These are phyloP conservation scores for Amblyraja radiata DNA, from an alignment of 2,797 vertebrate species.

Conservation along the genomic window DNA sequence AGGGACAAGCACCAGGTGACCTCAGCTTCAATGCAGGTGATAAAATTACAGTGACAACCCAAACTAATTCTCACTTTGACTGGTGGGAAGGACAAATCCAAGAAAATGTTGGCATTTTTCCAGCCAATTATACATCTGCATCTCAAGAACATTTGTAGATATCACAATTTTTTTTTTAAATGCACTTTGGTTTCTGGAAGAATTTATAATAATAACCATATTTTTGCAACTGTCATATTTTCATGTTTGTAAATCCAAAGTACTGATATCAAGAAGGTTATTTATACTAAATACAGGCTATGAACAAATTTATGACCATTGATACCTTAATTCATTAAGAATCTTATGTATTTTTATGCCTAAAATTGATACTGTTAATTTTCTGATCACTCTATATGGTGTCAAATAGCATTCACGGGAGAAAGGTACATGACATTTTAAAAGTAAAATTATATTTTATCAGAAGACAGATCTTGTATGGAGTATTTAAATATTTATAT, in stretches of 20 bases:
- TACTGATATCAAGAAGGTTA: background rate
- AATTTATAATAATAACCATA: background rate
- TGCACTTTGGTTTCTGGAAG: background rate
- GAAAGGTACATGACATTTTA: background rate
- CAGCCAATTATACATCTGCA: constrained; percentile 82
- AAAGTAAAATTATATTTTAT: background rate
- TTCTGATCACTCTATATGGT: background rate
- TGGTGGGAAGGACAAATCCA: constrained; percentile 87
- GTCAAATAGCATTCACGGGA: background rate
- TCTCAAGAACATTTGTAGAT: background rate
- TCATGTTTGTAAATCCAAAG: background rate
- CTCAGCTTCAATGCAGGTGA: constrained; percentile 78
- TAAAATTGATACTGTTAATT: background rate
- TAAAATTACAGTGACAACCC: constrained; percentile 73
- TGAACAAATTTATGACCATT: background rate
- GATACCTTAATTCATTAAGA: background rate
- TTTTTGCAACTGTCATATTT: background rate
- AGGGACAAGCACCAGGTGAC: constrained; percentile 81
- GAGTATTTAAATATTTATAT: background rate
- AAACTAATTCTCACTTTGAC: constrained; percentile 81
- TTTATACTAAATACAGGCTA: background rate
- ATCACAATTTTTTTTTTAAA: background rate
- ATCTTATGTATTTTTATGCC: background rate
- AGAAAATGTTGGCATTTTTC: constrained; percentile 83
- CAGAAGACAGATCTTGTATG: background rate